Percentiles rank a stretch among this genome's conserved stretches.
Evolutionary conservation across 2,113 vertebrate species (phyloP).

Genomic region (Xenopus laevis): DNA sequence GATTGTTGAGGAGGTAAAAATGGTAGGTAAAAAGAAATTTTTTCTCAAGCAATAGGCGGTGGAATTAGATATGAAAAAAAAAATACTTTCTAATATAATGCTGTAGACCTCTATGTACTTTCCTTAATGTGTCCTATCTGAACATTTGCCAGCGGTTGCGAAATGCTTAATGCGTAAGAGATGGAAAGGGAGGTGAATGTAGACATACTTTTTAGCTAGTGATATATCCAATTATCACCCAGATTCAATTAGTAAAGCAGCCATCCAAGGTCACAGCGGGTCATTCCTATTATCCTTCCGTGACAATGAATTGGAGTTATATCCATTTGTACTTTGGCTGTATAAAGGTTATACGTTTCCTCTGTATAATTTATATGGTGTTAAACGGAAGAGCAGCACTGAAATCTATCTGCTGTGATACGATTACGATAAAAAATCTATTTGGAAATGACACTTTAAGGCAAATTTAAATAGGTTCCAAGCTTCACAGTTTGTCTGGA

Average conservation of each 20-base stretch:
- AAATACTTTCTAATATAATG: neutral
- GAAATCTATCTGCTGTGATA: neutral
- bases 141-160: neutral
- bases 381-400: neutral
- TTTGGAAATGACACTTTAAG: too few species aligned
- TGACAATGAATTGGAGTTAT: slow-evolving; percentile 16
- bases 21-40: neutral
- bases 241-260: slow-evolving; percentile 21
- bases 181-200: slow-evolving; percentile 10
- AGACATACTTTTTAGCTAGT: neutral
- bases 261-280: slow-evolving; percentile 17
- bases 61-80: neutral
- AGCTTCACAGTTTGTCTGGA: too few species aligned
- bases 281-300: slow-evolving; percentile 19
- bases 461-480: too few species aligned
- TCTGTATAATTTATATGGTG: neutral
- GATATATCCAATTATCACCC: slow-evolving; percentile 15
- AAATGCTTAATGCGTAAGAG: neutral
- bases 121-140: neutral
- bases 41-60: neutral
- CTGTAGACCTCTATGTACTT: neutral
- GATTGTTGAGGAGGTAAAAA: neutral
- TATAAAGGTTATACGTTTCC: neutral
- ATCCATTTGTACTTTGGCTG: neutral
- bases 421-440: too few species aligned